phyloP scores from a whole-genome alignment of 2,888 invertebrate genomes.

The Hydrotaea diabolus region DNA sequence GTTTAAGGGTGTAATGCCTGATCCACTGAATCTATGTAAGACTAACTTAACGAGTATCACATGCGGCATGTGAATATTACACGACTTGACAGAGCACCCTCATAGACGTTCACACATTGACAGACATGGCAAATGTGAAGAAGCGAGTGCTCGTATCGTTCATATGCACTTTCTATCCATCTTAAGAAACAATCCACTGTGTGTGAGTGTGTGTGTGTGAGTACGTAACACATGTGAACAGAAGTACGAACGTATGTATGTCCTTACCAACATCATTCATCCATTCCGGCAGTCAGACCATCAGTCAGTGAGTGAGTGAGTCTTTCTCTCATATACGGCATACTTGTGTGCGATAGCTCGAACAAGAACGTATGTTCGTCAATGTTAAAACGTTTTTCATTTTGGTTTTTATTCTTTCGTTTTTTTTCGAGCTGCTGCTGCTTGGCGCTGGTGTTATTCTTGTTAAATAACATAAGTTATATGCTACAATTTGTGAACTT shows the following conservation, averaged over 20 bases:
- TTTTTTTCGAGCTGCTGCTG: background rate
- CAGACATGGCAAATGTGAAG: background rate
- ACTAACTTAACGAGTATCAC: no score
- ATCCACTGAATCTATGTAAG: no score
- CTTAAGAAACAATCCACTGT: conserved; percentile 30
- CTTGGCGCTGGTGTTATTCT: background rate
- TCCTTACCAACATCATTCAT: background rate
- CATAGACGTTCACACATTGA: no score
- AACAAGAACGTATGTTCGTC: conserved; percentile 15
- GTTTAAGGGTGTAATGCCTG: no score
- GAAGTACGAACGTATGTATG: background rate
- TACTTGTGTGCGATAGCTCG: background rate
- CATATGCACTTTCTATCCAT: conserved; percentile 6
- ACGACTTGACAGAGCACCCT: no score
- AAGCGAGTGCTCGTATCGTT: background rate
- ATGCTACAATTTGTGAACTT: conserved; percentile 56
- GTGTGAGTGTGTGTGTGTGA: background rate
- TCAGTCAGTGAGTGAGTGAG: background rate
- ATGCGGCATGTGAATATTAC: no score
- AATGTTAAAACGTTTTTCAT: conserved; percentile 31
- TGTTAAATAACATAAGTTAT: conserved; percentile 46
- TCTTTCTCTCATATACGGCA: background rate
- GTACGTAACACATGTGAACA: background rate
- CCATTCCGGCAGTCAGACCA: background rate
- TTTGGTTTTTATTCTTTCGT: background rate